Evolutionary conservation across 2,888 invertebrate genomes (phyloP).

Genomic region (Gymnocheta viridis): DNA sequence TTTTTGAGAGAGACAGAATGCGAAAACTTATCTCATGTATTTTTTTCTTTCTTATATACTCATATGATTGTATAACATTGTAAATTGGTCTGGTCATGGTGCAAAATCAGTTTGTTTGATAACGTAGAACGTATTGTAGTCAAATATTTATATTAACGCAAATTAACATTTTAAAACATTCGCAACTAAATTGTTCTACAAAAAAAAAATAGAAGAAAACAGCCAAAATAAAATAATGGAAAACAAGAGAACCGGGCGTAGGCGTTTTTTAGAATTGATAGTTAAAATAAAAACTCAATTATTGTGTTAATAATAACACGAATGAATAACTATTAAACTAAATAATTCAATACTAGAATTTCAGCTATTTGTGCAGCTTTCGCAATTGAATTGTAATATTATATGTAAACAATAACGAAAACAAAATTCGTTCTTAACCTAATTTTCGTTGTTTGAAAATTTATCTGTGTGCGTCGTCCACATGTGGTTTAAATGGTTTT

Average conservation of each 20-base stretch:
- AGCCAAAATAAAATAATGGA: neutral
- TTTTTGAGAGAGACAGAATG: neutral
- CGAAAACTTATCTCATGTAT: neutral
- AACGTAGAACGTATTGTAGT: slow-evolving; percentile 63
- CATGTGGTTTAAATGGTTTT: slow-evolving; percentile 69
- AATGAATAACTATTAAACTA: neutral
- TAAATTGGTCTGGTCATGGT: slow-evolving; percentile 47
- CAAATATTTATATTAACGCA: slow-evolving; percentile 47
- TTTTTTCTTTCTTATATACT: too few species aligned
- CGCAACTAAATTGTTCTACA: slow-evolving; percentile 35
- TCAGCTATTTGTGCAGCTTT: neutral
- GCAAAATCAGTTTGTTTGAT: slow-evolving; percentile 67
- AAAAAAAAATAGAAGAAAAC: neutral
- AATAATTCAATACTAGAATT: neutral
- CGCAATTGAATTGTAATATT: slow-evolving; percentile 14
- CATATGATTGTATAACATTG: slow-evolving; percentile 58
- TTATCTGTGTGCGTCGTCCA: slow-evolving; percentile 62
- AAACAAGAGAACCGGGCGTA: slow-evolving; percentile 51
- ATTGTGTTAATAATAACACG: neutral
- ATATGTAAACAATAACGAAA: slow-evolving; percentile 27
- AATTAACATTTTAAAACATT: slow-evolving; percentile 24
- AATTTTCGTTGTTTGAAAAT: slow-evolving; percentile 47
- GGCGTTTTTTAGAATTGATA: slow-evolving; percentile 9
- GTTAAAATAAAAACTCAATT: neutral
- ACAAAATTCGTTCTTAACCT: slow-evolving; percentile 57